Conservation (phyloP, 2,888 invertebrate genomes). For the Lamellibrachia satsuma region DNA sequence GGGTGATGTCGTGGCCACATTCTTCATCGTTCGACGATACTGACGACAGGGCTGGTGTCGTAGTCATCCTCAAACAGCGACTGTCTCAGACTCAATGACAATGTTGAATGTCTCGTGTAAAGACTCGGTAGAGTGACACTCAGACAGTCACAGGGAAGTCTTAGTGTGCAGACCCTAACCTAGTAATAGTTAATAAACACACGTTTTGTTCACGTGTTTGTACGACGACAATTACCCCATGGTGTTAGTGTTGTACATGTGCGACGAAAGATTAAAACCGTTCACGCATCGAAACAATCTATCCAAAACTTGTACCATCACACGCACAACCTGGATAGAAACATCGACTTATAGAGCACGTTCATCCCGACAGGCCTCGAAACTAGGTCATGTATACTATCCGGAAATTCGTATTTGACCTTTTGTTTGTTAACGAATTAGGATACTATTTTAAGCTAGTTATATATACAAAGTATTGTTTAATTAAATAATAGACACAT, state of each 20-base stretch:
- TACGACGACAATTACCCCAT: background rate
- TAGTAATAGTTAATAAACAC: background rate
- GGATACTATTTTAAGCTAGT: background rate
- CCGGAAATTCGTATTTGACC: background rate
- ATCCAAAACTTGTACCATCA: background rate
- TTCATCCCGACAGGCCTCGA: background rate
- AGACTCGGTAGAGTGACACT: background rate
- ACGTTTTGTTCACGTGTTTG: background rate
- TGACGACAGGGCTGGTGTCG: background rate
- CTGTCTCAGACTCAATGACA: background rate
- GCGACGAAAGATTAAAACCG: background rate
- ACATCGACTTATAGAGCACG: background rate
- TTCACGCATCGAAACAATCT: background rate
- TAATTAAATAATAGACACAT: background rate
- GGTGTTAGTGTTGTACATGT: background rate
- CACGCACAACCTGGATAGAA: background rate
- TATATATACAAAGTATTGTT: background rate
- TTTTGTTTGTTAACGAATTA: background rate
- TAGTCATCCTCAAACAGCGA: background rate
- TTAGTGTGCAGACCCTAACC: background rate
- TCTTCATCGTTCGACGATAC: background rate
- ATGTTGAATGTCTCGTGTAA: background rate
- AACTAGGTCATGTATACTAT: background rate
- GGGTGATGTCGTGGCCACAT: slow-evolving; percentile 70
- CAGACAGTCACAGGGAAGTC: background rate